Conservation (phyloP, 2,888 invertebrate genomes). For the Phasia obesa region DNA sequence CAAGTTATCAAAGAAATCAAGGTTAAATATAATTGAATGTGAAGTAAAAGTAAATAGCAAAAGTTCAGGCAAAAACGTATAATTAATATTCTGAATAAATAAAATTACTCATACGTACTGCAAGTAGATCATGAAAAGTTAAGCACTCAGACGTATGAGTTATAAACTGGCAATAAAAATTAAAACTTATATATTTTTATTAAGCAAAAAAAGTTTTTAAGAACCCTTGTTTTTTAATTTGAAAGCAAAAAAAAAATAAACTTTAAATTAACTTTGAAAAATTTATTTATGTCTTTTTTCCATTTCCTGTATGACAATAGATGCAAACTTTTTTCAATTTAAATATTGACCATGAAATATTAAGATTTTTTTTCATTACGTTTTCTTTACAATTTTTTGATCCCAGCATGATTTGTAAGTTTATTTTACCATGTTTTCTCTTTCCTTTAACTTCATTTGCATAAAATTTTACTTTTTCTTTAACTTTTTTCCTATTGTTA, state of each 20-base stretch:
- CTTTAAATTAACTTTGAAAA: conserved; percentile 24
- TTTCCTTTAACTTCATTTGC: conserved; percentile 47
- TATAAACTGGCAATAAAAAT: not conserved
- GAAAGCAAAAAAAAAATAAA: no score
- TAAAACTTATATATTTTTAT: not conserved
- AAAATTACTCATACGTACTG: conserved; percentile 11
- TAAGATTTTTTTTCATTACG: not conserved
- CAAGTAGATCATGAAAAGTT: no score
- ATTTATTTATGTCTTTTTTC: conserved; percentile 16
- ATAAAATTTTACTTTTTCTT: conserved; percentile 60
- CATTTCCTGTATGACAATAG: conserved; percentile 35
- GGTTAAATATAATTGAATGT: not conserved
- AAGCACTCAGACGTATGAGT: not conserved
- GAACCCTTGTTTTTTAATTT: not conserved
- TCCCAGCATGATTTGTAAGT: conserved; percentile 33
- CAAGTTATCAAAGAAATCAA: conserved; percentile 12
- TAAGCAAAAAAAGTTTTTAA: not conserved
- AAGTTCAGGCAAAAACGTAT: not conserved
- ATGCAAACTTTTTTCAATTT: not conserved
- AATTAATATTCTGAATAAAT: not conserved
- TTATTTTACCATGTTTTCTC: conserved; percentile 6
- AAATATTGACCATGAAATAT: conserved; percentile 59
- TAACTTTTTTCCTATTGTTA: conserved; percentile 40
- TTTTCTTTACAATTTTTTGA: conserved; percentile 2
- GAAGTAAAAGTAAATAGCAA: not conserved